Percentiles rank a stretch among this genome's conserved stretches.
Conservation (phyloP, 2,888 invertebrate genomes). For the Ariolimax columbianus region DNA sequence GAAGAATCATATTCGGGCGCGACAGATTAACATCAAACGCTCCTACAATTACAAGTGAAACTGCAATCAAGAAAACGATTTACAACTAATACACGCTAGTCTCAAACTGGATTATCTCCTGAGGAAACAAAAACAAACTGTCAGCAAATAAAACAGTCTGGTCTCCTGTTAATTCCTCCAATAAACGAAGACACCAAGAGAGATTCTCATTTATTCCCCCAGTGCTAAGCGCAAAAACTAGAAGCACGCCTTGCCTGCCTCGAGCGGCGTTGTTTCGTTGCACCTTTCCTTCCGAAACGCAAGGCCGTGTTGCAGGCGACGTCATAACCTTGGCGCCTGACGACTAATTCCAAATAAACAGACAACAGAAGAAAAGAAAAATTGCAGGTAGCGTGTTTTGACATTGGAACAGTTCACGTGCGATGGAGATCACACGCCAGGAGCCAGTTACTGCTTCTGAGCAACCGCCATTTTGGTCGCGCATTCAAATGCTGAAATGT, state of each 20-base stretch:
- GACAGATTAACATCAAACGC: no score
- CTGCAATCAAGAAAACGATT: background rate
- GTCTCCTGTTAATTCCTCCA: background rate
- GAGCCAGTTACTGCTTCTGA: background rate
- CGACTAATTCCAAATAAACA: background rate
- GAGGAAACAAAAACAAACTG: background rate
- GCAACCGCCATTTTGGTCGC: background rate
- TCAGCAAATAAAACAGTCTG: background rate
- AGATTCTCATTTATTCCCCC: background rate
- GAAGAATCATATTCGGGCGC: no score
- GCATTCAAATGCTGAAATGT: background rate
- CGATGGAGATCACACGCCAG: background rate
- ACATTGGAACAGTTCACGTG: conserved; percentile 5
- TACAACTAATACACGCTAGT: background rate
- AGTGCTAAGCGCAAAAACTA: background rate
- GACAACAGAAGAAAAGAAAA: background rate
- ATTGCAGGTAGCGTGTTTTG: conserved; percentile 12
- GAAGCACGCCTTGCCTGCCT: background rate
- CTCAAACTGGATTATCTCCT: background rate
- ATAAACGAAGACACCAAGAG: background rate
- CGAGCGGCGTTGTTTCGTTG: background rate
- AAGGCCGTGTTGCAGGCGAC: background rate
- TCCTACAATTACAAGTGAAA: no score
- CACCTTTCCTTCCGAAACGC: background rate
- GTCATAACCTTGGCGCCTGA: conserved; percentile 8